These are phyloP conservation scores for Girardinichthys multiradiatus DNA, from an alignment of 2,113 vertebrate species.

Conservation along the genomic window DNA sequence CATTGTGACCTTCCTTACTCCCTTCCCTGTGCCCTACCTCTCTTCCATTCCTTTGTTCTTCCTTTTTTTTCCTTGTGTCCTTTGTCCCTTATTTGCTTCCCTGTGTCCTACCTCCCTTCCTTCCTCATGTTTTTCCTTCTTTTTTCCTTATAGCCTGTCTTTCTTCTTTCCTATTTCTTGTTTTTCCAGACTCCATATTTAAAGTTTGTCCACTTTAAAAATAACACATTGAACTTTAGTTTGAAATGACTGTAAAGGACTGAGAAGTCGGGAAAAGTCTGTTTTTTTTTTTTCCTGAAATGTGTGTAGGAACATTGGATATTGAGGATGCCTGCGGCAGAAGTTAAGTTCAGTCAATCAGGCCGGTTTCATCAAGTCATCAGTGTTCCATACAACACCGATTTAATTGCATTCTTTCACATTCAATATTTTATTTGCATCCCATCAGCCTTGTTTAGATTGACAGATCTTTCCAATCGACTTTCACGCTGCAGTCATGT, in stretches of 20 bases:
- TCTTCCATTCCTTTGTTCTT: no score
- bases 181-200: no score
- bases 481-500: conserved; percentile 51
- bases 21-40: no score
- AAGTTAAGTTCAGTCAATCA: conserved; percentile 5
- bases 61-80: no score
- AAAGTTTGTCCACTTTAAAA: no score
- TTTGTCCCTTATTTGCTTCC: no score
- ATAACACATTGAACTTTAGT: neutral
- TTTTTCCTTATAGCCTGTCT: no score
- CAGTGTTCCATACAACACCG: conserved; percentile 5
- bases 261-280: neutral
- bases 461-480: conserved; percentile 28
- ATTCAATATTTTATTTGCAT: conserved; percentile 50
- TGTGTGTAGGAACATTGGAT: neutral
- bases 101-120: no score
- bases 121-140: no score
- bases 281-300: neutral
- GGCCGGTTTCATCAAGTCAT: conserved; percentile 7
- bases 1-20: no score
- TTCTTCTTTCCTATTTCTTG: no score
- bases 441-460: conserved; percentile 6
- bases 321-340: neutral
- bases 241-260: neutral
- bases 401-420: conserved; percentile 15